A percentile compares a stretch with the other conserved stretches of the same genome.
These are phyloP conservation scores for Omphaloscelis lunosa DNA, from an alignment of 2,888 invertebrate genomes.

Conservation along the genomic window DNA sequence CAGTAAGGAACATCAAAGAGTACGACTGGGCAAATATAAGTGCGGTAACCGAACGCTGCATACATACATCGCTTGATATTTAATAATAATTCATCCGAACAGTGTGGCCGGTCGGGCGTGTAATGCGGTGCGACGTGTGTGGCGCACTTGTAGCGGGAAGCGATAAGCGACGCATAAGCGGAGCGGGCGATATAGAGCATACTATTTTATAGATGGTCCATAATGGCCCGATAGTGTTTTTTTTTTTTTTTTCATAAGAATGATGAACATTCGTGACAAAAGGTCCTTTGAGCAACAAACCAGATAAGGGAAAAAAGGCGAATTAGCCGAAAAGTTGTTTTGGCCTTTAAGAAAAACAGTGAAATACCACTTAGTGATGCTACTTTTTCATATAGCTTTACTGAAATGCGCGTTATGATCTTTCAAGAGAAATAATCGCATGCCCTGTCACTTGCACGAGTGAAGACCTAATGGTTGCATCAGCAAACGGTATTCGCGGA, in stretches of 20 bases:
- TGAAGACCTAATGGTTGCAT: too few relatives aligned
- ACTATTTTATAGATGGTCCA: background rate
- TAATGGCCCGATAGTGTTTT: background rate
- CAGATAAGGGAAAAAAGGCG: background rate
- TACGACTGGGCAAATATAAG: slow-evolving; percentile 48
- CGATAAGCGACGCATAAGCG: slow-evolving; percentile 49
- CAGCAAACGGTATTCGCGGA: too few relatives aligned
- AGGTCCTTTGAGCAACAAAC: background rate
- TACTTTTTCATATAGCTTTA: background rate
- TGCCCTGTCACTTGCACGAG: too few relatives aligned
- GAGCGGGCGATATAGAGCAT: background rate
- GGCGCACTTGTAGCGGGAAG: slow-evolving; percentile 65
- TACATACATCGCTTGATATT: slow-evolving; percentile 78
- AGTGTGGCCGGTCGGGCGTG: slow-evolving; percentile 79
- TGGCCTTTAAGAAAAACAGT: background rate
- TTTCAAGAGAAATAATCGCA: background rate
- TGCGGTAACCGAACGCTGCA: slow-evolving; percentile 76
- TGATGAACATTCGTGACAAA: background rate
- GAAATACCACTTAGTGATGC: background rate
- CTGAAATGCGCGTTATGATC: background rate
- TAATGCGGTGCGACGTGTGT: slow-evolving; percentile 81
- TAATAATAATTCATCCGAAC: slow-evolving; percentile 86
- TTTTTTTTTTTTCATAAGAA: background rate
- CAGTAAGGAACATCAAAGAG: slow-evolving; percentile 52
- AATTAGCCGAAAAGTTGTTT: background rate